These are phyloP conservation scores for Botia almorhae DNA, from an alignment of 2,797 vertebrate genomes.

Conservation along the genomic window DNA sequence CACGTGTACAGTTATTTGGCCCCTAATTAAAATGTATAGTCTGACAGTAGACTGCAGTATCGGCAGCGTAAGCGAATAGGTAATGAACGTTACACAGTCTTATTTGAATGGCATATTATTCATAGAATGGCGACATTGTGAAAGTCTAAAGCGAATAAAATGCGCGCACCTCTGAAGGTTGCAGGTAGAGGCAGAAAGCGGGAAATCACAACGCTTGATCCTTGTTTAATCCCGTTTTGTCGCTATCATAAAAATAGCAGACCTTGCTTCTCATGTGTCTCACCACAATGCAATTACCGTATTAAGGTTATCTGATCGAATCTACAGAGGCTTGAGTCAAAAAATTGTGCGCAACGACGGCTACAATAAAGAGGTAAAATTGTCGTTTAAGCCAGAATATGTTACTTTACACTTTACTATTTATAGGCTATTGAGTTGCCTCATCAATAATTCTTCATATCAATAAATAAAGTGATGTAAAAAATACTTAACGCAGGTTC, in stretches of 20 bases:
- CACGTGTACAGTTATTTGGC: slow-evolving; percentile 28
- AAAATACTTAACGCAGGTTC: background rate
- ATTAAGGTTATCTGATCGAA: background rate
- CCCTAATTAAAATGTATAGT: slow-evolving; percentile 43
- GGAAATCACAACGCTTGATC: slow-evolving; percentile 57
- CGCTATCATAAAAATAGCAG: slow-evolving; percentile 57
- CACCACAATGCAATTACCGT: slow-evolving; percentile 7
- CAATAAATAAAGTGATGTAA: too few relatives aligned
- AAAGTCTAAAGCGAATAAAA: too few relatives aligned
- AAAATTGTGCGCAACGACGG: too few relatives aligned
- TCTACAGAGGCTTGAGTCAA: background rate
- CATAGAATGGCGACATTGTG: too few relatives aligned
- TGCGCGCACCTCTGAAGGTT: too few relatives aligned
- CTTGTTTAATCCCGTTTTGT: slow-evolving; percentile 38
- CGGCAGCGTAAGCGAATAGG: slow-evolving; percentile 22
- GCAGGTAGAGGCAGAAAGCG: too few relatives aligned
- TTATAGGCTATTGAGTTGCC: background rate
- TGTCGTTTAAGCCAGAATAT: too few relatives aligned
- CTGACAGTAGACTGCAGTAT: slow-evolving; percentile 34
- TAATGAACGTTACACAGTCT: slow-evolving; percentile 18
- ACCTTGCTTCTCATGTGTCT: slow-evolving; percentile 57
- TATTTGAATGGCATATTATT: background rate
- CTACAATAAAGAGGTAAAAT: too few relatives aligned
- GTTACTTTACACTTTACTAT: too few relatives aligned
- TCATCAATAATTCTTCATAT: background rate